Conservation (phyloP, 2,888 invertebrate species). For the Tachina lurida region DNA sequence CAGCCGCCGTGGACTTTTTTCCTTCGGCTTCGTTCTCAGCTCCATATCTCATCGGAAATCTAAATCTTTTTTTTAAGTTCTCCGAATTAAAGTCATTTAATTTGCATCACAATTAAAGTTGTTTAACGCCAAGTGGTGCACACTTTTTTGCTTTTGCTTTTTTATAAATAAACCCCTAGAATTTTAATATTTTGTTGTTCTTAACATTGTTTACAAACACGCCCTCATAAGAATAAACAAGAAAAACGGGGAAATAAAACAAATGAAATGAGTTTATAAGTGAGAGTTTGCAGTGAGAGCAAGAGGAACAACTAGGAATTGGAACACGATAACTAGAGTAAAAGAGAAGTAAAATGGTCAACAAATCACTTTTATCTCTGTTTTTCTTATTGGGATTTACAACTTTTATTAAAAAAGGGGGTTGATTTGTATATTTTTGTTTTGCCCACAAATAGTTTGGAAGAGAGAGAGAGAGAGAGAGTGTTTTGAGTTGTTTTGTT, state of each 20-base stretch:
- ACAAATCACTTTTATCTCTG: not conserved
- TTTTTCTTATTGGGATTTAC: constrained; percentile 49
- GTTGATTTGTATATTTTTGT: constrained; percentile 7
- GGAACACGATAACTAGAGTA: constrained; percentile 37
- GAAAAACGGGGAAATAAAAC: constrained; percentile 1
- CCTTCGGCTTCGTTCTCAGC: no score
- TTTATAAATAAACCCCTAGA: not conserved
- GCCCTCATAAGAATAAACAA: constrained; percentile 3
- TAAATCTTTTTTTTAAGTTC: no score
- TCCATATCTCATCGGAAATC: no score
- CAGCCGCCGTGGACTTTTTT: no score
- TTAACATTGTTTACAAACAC: constrained; percentile 18
- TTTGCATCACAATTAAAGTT: not conserved
- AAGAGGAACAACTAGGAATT: constrained; percentile 58
- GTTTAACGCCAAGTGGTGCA: constrained; percentile 12
- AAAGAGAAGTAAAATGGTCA: constrained; percentile 17
- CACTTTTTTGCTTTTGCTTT: constrained; percentile 14
- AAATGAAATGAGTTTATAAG: constrained; percentile 39
- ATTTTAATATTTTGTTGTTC: not conserved
- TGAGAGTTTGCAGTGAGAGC: constrained; percentile 52
- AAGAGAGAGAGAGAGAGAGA: not conserved
- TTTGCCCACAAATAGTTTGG: not conserved
- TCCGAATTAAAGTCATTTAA: no score
- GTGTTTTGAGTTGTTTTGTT: constrained; percentile 11
- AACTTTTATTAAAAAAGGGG: constrained; percentile 6